Conservation (phyloP, 2,797 vertebrate genomes). For the Argyrosomus regius region DNA sequence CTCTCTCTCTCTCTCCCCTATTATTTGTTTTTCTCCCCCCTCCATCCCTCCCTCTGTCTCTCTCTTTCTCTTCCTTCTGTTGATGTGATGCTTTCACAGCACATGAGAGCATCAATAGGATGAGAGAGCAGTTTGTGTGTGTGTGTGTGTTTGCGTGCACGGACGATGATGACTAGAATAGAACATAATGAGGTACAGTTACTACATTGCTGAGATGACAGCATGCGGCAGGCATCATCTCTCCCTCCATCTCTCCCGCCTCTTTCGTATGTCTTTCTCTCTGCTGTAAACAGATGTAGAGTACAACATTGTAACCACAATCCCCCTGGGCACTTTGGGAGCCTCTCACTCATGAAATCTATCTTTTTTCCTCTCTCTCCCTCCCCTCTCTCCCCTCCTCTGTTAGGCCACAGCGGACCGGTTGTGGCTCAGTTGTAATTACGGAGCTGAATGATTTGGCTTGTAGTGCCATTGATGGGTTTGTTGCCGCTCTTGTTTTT, state of each 20-base stretch:
- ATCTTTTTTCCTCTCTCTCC: slow-evolving; percentile 46
- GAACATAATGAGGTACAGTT: slow-evolving; percentile 74
- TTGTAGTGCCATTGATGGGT: slow-evolving; percentile 64
- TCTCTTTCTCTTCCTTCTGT: background rate
- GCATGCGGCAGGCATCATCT: slow-evolving; percentile 49
- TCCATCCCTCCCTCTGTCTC: background rate
- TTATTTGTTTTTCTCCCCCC: slow-evolving; percentile 43
- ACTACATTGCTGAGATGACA: slow-evolving; percentile 63
- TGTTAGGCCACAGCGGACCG: slow-evolving; percentile 61
- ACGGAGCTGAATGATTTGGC: slow-evolving; percentile 75
- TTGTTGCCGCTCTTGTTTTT: slow-evolving; percentile 57
- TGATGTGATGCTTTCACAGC: slow-evolving; percentile 52
- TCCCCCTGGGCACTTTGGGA: slow-evolving; percentile 66
- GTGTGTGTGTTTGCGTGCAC: slow-evolving; percentile 1
- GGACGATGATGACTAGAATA: slow-evolving; percentile 54
- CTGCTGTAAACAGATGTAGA: slow-evolving; percentile 80
- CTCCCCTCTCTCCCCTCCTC: slow-evolving; percentile 17
- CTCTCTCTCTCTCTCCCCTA: slow-evolving; percentile 18
- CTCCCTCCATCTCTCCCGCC: slow-evolving; percentile 41
- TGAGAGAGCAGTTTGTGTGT: slow-evolving; percentile 33
- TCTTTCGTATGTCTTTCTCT: slow-evolving; percentile 51
- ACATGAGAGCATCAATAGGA: slow-evolving; percentile 44
- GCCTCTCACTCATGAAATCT: slow-evolving; percentile 79
- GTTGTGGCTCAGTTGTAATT: slow-evolving; percentile 76
- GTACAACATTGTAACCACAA: slow-evolving; percentile 78